phyloP scores from a whole-genome alignment of 2,888 invertebrate species.

The Drosophila neutralis region DNA sequence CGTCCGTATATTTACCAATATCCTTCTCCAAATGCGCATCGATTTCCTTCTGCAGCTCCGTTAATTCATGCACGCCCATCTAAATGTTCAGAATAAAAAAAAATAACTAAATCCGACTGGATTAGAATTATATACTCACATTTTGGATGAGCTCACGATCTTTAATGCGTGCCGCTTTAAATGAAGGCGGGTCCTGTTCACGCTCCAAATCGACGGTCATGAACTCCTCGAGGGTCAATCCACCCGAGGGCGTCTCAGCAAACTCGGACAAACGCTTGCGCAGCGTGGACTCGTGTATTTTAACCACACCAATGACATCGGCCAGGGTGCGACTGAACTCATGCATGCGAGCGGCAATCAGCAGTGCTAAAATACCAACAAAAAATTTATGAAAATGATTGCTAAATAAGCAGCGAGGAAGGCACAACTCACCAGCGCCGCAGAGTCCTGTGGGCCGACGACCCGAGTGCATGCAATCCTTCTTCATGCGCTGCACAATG shows the following conservation, averaged over 20 bases:
- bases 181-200: slow-evolving; percentile 97
- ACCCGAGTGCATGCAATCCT: slow-evolving; percentile 98
- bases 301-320: slow-evolving; percentile 97
- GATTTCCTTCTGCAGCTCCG: slow-evolving; percentile 93
- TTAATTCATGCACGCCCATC: slow-evolving; percentile 88
- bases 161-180: slow-evolving; percentile 94
- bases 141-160: slow-evolving; percentile 94
- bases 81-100: slow-evolving; percentile 26
- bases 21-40: slow-evolving; percentile 92
- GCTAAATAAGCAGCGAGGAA: not conserved
- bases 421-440: slow-evolving; percentile 92
- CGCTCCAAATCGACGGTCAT: slow-evolving; percentile 98
- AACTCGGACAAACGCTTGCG: slow-evolving; percentile 97
- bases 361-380: slow-evolving; percentile 88
- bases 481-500: slow-evolving; percentile 98
- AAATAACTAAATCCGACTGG: not conserved
- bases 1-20: slow-evolving; percentile 85
- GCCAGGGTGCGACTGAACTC: slow-evolving; percentile 94
- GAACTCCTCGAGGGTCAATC: slow-evolving; percentile 97
- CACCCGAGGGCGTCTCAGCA: slow-evolving; percentile 97
- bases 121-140: slow-evolving; percentile 84
- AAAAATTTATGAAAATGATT: not conserved
- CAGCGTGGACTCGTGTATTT: slow-evolving; percentile 97
- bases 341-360: slow-evolving; percentile 97
- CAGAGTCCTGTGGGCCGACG: slow-evolving; percentile 98